A percentile compares a stretch with the other conserved stretches of the same genome.
These are phyloP conservation scores for Rotaria macrura DNA, from an alignment of 2,888 invertebrate genomes.

Conservation along the genomic window DNA sequence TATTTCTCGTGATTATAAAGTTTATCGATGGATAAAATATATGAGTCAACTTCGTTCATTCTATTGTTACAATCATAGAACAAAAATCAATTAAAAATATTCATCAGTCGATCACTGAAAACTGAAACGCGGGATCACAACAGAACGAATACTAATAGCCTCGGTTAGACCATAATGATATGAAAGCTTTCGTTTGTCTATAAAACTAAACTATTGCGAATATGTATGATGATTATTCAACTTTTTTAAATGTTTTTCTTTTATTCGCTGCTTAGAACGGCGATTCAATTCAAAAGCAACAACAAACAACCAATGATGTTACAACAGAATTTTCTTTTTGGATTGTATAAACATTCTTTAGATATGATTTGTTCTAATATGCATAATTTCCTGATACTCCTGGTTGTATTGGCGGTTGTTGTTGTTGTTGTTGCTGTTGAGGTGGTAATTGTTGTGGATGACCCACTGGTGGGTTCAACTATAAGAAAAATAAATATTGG, in stretches of 20 bases:
- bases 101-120: too few species aligned
- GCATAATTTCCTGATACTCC: neutral
- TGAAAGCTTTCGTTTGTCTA: too few species aligned
- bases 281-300: neutral
- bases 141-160: too few species aligned
- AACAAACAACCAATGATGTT: neutral
- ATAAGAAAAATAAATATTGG: neutral
- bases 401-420: neutral
- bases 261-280: neutral
- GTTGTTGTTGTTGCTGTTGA: neutral
- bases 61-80: too few species aligned
- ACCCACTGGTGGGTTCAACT: neutral
- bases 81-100: too few species aligned
- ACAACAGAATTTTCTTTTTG: neutral
- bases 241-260: neutral
- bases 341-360: neutral
- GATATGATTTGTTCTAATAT: neutral
- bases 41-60: too few species aligned
- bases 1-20: too few species aligned
- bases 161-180: too few species aligned
- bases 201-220: too few species aligned
- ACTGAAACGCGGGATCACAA: too few species aligned
- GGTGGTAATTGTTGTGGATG: neutral
- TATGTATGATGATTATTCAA: neutral
- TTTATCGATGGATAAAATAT: too few species aligned